Base-by-base conservation (phyloP, 23 tunicate species). In the Clavelina lepadiformis region DNA sequence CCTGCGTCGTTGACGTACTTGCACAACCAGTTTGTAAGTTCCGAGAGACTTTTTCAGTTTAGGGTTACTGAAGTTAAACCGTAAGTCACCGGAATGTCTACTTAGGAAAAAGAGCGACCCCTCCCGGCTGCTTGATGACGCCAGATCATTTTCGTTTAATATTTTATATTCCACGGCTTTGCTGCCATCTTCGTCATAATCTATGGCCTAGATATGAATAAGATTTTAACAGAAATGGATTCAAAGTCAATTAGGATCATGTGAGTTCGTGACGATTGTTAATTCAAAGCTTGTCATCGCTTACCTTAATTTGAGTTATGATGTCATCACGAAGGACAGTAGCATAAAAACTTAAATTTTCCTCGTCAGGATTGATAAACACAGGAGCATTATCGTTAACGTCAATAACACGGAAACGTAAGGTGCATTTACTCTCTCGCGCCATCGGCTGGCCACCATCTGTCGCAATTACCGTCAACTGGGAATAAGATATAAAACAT, bases 371-470 rank as follows among this genome's bases (percentile, higher is more conserved):
- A 26, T 54, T 66, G 29, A 53, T 61, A 37, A 87, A 87, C 1
- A 68, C 23, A 0, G 96, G 96, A 3, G 31, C 23, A 44, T 87
- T 87, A 60, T 87, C 96, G 65, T 87, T 87, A 22, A 87, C 87
- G 56, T 87, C 96, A 0, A n/a, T 44, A 3, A 87, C 72, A 3
- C 28, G 24, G 20, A 87, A 58, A 3, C 34, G 33, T 18, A 87
- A 25, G 15, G 50, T 66, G 33, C 73, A 68, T 21, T 35, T 67
- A 35, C 69, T 62, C 45, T 61, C 23, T 28, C 65, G 68, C 46
- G 81, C 55, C 28, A 20, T 33, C 51, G 49, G 55, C 33, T 46
- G 37, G 46, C 82, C 96, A 24, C 72, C 82, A 28, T 87, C 96
- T 79, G 52, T 68, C 1, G 96, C 96, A 50, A 54, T 49, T 5